These are phyloP conservation scores for Hirtodrosophila alboralis DNA, from an alignment of 2,888 invertebrate genomes.

Conservation along the genomic window DNA sequence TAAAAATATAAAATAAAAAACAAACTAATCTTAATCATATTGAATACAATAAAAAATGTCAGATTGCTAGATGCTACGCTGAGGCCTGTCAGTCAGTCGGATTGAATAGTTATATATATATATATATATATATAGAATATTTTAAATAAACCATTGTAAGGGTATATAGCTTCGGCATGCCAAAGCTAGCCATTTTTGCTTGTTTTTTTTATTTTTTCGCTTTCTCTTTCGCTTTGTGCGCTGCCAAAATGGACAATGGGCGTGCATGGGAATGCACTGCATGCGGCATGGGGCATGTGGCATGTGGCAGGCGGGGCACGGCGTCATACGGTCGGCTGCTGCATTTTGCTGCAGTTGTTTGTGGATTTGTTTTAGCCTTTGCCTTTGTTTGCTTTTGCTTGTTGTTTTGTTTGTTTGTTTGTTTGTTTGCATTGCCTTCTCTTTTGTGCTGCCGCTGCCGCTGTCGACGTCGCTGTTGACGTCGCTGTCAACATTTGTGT, in stretches of 20 bases:
- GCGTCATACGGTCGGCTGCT: constrained; percentile 50
- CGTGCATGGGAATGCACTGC: constrained; percentile 1
- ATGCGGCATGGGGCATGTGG: neutral
- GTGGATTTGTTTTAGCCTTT: constrained; percentile 39
- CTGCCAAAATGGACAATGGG: constrained; percentile 29
- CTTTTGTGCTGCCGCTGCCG: constrained; percentile 12
- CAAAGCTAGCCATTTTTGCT: too few relatives aligned
- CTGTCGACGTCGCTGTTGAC: constrained; percentile 3
- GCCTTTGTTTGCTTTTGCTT: constrained; percentile 21
- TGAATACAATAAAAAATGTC: too few relatives aligned
- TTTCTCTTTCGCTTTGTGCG: constrained; percentile 13
- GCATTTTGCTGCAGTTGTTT: constrained; percentile 61
- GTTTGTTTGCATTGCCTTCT: constrained; percentile 19
- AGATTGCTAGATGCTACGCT: too few relatives aligned
- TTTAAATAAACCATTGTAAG: too few relatives aligned
- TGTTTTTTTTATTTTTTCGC: constrained; percentile 15
- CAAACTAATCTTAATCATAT: too few relatives aligned
- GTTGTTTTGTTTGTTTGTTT: constrained; percentile 21
- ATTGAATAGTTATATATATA: too few relatives aligned
- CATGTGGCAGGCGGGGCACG: neutral
- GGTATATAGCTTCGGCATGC: too few relatives aligned
- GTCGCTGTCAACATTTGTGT: constrained; percentile 34
- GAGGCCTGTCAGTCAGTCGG: too few relatives aligned
- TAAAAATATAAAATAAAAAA: too few relatives aligned
- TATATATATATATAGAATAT: too few relatives aligned